Evolutionary conservation across 2,888 invertebrate species (phyloP).

Genomic region (Cantharis lateralis): DNA sequence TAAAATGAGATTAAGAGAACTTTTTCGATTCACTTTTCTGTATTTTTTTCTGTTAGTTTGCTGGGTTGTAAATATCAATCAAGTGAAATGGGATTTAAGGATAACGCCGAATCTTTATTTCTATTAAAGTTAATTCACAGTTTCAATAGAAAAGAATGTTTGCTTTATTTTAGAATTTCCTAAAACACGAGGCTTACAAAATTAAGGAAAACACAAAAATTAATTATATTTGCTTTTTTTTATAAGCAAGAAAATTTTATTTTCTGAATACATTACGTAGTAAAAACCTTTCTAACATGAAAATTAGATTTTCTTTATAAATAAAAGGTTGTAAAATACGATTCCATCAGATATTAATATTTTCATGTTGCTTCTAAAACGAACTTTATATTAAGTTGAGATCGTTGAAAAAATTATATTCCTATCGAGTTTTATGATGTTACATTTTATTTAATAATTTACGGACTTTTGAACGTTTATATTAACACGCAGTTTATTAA

Average conservation of each 20-base stretch:
- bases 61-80: neutral
- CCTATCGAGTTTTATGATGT: neutral
- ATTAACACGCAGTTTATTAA: neutral
- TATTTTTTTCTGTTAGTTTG: neutral
- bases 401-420: neutral
- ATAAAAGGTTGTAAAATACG: neutral
- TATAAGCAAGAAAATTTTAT: neutral
- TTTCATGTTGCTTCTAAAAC: neutral
- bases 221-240: neutral
- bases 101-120: neutral
- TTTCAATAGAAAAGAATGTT: neutral
- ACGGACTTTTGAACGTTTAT: neutral
- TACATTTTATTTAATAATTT: neutral
- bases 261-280: neutral
- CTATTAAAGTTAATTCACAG: neutral
- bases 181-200: neutral
- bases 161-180: neutral
- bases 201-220: neutral
- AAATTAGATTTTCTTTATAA: neutral
- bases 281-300: neutral
- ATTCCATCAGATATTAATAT: neutral
- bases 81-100: neutral
- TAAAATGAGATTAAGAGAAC: neutral
- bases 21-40: neutral
- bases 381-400: neutral